phyloP scores from a whole-genome alignment of 2,888 invertebrate species.

The Euplagia quadripunctaria region DNA sequence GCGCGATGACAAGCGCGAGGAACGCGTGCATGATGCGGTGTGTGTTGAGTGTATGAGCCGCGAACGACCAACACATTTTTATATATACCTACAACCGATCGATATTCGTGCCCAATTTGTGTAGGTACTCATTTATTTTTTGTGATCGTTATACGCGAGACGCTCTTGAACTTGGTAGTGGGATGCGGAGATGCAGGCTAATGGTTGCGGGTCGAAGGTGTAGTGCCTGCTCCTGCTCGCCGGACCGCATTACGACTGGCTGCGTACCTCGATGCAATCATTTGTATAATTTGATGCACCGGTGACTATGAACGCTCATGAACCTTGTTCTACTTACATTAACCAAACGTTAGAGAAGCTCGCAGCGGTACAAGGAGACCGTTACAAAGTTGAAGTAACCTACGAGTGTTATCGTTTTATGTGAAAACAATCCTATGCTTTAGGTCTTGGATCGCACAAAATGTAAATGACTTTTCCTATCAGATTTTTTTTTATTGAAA shows the following conservation, averaged over 20 bases:
- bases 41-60: slow-evolving; percentile 81
- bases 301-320: slow-evolving; percentile 76
- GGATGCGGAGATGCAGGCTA: slow-evolving; percentile 61
- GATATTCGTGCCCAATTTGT: slow-evolving; percentile 84
- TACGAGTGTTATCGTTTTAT: slow-evolving; percentile 34
- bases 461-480: background rate
- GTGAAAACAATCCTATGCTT: slow-evolving; percentile 2
- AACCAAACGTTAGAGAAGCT: slow-evolving; percentile 70
- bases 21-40: slow-evolving; percentile 84
- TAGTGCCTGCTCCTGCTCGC: slow-evolving; percentile 42
- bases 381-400: slow-evolving; percentile 48
- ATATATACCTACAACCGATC: slow-evolving; percentile 82
- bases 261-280: slow-evolving; percentile 61
- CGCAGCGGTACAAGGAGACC: slow-evolving; percentile 74
- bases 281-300: slow-evolving; percentile 73
- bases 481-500: background rate
- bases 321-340: slow-evolving; percentile 85
- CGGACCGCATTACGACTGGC: slow-evolving; percentile 12
- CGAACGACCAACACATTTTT: slow-evolving; percentile 82
- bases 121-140: slow-evolving; percentile 69
- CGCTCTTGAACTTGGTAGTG: slow-evolving; percentile 81
- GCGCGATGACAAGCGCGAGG: slow-evolving; percentile 74
- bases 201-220: slow-evolving; percentile 42
- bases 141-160: slow-evolving; percentile 63
- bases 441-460: background rate